Conservation (phyloP, 35 echinoderm and acorn worm species). For the Ophioderma brevispina region DNA sequence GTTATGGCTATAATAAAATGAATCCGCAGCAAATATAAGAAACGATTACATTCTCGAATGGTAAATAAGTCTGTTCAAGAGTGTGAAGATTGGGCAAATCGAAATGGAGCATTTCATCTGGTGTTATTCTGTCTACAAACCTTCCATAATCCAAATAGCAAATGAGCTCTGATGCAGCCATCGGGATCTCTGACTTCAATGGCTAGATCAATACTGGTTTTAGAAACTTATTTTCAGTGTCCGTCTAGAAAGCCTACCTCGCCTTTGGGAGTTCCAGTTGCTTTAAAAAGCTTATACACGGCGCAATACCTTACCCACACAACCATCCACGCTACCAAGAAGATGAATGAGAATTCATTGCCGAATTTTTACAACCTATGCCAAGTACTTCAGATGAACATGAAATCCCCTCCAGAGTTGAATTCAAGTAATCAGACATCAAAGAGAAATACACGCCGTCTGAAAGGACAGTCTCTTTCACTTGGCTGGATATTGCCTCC, state of each 20-base stretch:
- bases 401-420: background rate
- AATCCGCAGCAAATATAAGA: conserved; percentile 21
- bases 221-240: conserved; percentile 63
- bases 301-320: conserved; percentile 17
- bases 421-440: too few species aligned
- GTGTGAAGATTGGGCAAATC: conserved; percentile 35
- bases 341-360: conserved; percentile 62
- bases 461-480: conserved; percentile 38
- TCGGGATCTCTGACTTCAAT: conserved; percentile 42
- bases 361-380: conserved; percentile 37
- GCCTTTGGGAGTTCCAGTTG: conserved; percentile 56
- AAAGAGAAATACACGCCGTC: conserved; percentile 8
- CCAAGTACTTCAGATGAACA: too few species aligned
- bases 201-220: conserved; percentile 62
- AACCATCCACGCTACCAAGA: conserved; percentile 31
- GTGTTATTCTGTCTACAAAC: conserved; percentile 38
- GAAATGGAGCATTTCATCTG: conserved; percentile 59
- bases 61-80: conserved; percentile 45
- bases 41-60: conserved; percentile 29
- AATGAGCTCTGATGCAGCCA: conserved; percentile 43
- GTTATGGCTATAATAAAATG: conserved; percentile 58
- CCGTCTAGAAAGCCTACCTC: conserved; percentile 62
- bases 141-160: conserved; percentile 32
- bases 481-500: conserved; percentile 43
- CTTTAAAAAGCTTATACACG: conserved; percentile 35